These are phyloP conservation scores for Pterocles burchelli DNA, from an alignment of 2,113 vertebrate genomes.

Conservation along the genomic window DNA sequence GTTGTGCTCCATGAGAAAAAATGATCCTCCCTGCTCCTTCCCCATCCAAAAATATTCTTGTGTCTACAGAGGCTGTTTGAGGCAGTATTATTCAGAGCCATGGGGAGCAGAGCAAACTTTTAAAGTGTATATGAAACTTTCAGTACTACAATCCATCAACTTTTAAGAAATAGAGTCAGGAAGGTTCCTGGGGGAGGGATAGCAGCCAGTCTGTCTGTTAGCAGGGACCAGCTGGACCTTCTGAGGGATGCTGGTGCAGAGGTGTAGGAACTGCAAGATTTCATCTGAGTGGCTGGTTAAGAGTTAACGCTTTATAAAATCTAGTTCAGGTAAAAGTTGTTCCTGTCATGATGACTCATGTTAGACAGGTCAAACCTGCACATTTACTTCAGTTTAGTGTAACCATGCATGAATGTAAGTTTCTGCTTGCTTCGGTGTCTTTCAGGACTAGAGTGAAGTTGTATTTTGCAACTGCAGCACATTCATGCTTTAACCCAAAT, in stretches of 20 bases:
- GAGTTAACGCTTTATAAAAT: not conserved
- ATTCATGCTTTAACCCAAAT: not conserved
- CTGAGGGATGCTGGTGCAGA: rapidly evolving
- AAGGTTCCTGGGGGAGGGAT: not conserved
- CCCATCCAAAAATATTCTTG: not conserved
- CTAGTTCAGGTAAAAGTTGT: not conserved
- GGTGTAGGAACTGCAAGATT: not conserved
- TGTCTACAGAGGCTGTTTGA: not conserved
- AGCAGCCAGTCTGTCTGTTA: too few species aligned
- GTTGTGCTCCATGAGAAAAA: not conserved
- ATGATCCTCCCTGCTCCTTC: not conserved
- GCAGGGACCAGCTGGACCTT: not conserved
- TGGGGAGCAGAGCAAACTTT: not conserved
- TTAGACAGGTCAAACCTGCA: not conserved
- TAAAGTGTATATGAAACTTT: not conserved
- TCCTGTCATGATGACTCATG: not conserved
- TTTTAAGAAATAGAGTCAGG: not conserved
- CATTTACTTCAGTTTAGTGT: not conserved
- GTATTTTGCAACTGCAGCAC: not conserved
- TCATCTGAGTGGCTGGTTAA: not conserved
- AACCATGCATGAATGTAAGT: not conserved
- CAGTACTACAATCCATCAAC: not conserved
- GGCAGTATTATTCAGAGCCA: rapidly evolving
- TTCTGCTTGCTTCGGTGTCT: not conserved
- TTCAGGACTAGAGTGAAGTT: not conserved